Evolutionary conservation across 1,140 invertebrate species (phyloP).

Genomic region (Drosophila repletoides): DNA sequence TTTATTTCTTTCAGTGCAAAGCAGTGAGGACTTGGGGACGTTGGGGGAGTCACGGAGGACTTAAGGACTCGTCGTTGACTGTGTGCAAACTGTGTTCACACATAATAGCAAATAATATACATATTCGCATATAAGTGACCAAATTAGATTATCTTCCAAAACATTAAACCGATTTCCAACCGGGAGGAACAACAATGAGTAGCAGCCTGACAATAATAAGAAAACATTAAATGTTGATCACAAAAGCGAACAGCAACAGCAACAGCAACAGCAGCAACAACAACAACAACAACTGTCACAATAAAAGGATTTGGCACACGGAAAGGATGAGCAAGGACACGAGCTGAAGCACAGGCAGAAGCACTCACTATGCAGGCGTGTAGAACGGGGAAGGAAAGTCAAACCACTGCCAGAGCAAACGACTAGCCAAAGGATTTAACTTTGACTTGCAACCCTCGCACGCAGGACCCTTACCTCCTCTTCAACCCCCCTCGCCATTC

Average conservation of each 20-base stretch:
- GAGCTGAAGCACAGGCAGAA: neutral
- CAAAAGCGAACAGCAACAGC: conserved; percentile 44
- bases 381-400: conserved; percentile 11
- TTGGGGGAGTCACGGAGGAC: too few species aligned
- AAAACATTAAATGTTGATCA: conserved; percentile 81
- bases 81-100: conserved; percentile 35
- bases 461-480: conserved; percentile 6
- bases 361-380: conserved; percentile 20
- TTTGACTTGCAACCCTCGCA: conserved; percentile 50
- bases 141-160: conserved; percentile 82
- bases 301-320: conserved; percentile 75
- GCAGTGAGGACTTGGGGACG: too few species aligned
- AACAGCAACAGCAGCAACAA: neutral
- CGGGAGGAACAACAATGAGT: conserved; percentile 19
- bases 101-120: conserved; percentile 79
- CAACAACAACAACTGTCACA: conserved; percentile 77
- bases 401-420: conserved; percentile 11
- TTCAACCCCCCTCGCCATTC: neutral
- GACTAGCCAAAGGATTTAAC: conserved; percentile 51
- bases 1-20: too few species aligned
- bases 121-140: conserved; percentile 82
- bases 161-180: conserved; percentile 79
- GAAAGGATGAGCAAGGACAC: conserved; percentile 9
- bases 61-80: too few species aligned
- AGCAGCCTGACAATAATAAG: conserved; percentile 54